Evolutionary conservation across 2,888 invertebrate genomes (phyloP).

Genomic region (Acrobeloides nanus): DNA sequence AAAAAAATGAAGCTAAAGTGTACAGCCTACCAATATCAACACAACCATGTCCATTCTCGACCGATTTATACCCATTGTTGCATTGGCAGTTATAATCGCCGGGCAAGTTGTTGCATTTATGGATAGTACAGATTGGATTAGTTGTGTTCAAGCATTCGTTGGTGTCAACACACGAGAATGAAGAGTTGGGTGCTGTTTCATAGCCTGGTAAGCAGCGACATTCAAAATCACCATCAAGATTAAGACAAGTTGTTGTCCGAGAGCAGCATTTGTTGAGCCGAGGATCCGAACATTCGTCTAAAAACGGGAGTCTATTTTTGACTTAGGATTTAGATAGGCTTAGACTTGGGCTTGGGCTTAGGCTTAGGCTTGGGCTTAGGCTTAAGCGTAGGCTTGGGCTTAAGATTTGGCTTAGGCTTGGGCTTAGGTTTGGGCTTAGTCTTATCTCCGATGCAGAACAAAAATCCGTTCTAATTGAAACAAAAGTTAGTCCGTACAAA

Average conservation of each 20-base stretch:
- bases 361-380: too few species aligned
- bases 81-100: not conserved
- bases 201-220: slow-evolving; percentile 5
- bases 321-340: too few species aligned
- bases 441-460: too few species aligned
- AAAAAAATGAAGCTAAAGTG: too few species aligned
- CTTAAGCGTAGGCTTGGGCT: too few species aligned
- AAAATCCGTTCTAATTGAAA: too few species aligned
- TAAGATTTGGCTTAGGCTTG: too few species aligned
- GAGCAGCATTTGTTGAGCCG: not conserved
- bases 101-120: slow-evolving; percentile 1
- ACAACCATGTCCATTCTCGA: slow-evolving; percentile 1
- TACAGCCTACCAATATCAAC: not conserved
- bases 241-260: not conserved
- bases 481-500: too few species aligned
- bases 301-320: too few species aligned
- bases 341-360: too few species aligned
- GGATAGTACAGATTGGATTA: slow-evolving; percentile 3
- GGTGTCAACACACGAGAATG: not conserved
- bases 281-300: slow-evolving; percentile 7
- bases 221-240: not conserved
- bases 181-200: not conserved
- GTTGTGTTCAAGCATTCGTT: slow-evolving; percentile 4
- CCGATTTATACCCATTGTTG: not conserved
- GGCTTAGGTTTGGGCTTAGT: too few species aligned